phyloP scores from a whole-genome alignment of 2,113 vertebrate species.

The Etia nguti region DNA sequence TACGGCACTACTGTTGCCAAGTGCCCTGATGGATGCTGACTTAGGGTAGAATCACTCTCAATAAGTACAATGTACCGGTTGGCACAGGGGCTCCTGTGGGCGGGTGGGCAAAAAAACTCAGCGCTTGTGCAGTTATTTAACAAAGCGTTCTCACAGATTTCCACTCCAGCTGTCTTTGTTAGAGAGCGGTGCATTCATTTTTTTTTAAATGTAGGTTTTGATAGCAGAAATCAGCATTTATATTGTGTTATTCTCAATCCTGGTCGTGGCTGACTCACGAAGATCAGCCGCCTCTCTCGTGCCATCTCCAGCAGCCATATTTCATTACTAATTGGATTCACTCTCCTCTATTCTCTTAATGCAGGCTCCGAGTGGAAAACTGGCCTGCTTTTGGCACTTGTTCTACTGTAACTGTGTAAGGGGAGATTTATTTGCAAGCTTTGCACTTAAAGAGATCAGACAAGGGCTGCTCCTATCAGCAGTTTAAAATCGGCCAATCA shows the following conservation, averaged over 20 bases:
- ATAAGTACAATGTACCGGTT: constrained; percentile 57
- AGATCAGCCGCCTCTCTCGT: constrained; percentile 27
- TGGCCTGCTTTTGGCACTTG: constrained; percentile 63
- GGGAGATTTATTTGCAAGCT: constrained; percentile 69
- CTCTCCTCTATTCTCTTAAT: constrained; percentile 59
- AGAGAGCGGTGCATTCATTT: neutral
- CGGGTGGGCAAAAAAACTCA: constrained; percentile 2
- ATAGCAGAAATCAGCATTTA: neutral
- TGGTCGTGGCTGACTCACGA: constrained; percentile 29
- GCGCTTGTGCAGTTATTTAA: neutral
- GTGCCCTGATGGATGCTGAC: constrained; percentile 66
- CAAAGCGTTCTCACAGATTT: neutral
- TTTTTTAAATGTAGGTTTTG: neutral
- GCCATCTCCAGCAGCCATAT: constrained; percentile 41
- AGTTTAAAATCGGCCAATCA: constrained; percentile 75
- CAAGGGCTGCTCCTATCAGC: constrained; percentile 73
- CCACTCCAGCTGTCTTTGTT: neutral
- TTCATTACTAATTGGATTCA: constrained; percentile 46
- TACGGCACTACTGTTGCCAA: constrained; percentile 44
- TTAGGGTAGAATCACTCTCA: constrained; percentile 60
- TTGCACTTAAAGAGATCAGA: constrained; percentile 76
- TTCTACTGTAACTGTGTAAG: constrained; percentile 50
- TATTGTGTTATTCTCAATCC: neutral
- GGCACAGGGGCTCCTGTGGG: constrained; percentile 9
- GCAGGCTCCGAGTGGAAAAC: constrained; percentile 47